Base-by-base conservation (phyloP, 2,797 vertebrate genomes). In the Hyperoplus immaculatus region DNA sequence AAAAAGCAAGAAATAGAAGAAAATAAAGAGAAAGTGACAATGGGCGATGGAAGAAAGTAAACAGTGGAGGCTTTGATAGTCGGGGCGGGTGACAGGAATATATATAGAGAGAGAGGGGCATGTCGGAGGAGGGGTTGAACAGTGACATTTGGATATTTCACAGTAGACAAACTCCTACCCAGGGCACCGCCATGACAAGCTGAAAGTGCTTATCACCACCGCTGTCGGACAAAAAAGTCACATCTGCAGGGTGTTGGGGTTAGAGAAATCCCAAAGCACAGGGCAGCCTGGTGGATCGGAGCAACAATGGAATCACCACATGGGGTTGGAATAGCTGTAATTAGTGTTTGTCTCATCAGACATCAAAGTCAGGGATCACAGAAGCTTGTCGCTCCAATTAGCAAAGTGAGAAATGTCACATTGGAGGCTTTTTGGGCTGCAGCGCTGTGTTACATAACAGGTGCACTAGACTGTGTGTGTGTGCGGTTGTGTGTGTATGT, bases 1-100 rank as follows among this genome's bases (percentile, higher is more conserved):
- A 68, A n/a, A 53, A 60, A 60, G 43, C 36, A 14, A 75, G 46
- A 69, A 54, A 49, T 51, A 39, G 61, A 59, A 57, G 57, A 74
- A 29, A 29, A 29, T 29, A 29, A 29, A 59, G 54, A 72, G 72
- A 56, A 71, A 78, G 64, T 3, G 45, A 80, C 70, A 80, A 69
- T 51, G 67, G 82, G 62, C 70, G 49, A 74, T 60, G 72, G 72
- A 61, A 57, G 77, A 65, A 71, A 73, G 75, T 73, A 81, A 85
- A 82, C 54, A 77, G 77, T 18, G 65, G 59, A 43, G 63, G 77
- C 80, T 86, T 88, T 88, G 86, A 89, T 80, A 86, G 72, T 59
- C 42, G 53, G 66, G 36, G 56, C 5, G 60, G 77, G 61, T 18
- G 73, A 65, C 55, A 62, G 72, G 42, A 50, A 57, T 56, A 75